Base-by-base conservation (phyloP, 1,140 invertebrate species). In the Nautilus pompilius region DNA sequence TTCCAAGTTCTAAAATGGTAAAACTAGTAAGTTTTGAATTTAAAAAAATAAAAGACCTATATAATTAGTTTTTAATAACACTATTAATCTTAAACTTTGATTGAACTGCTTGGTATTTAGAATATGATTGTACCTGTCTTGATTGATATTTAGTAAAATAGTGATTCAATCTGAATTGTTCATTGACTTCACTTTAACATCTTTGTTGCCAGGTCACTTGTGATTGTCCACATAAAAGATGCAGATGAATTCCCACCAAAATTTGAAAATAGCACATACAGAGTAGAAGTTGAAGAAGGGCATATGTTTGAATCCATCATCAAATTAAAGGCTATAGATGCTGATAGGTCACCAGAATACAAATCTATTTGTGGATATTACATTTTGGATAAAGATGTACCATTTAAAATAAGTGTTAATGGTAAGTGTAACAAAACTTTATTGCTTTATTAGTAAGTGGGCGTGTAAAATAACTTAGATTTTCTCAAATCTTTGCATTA, bases 311-410 rank as follows among this genome's bases (percentile, higher is more conserved):
- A 93, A 73, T 90, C 94, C 77, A 91, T 98, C 34, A 86, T 97
- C 3, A 87, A 92, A 17, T 91, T 98, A 0, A 90, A 94, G 75
- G 95, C 95, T 0, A 89, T 89, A 0, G 95, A 98, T 76, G 85
- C 91, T 33, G 95, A 98, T 80, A 94, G 93, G 77, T 95, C 93
- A 2, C 90, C 92, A 15, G 90, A 93, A 67, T 96, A 90, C 80
- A 92, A 93, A 4, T 92, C 95, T 76, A 93, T 98, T 26, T 97
- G 95, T 88, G 93, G 94, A 78, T 98, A 97, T 84, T 92, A 96
- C 78, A 95, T 98, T 64, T 82, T 95, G 1, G 94, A 91, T 0
- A 87, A 87, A 32, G 73, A 76, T 59, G 80, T 78, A 74, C 96
- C 95, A 0, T 98, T 98, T 80, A 87, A 88, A 45, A 94, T 98